A percentile compares a stretch with the other conserved stretches of the same genome.
phyloP scores from a whole-genome alignment of 2,113 vertebrate genomes.

The Cochlearius cochlearius region DNA sequence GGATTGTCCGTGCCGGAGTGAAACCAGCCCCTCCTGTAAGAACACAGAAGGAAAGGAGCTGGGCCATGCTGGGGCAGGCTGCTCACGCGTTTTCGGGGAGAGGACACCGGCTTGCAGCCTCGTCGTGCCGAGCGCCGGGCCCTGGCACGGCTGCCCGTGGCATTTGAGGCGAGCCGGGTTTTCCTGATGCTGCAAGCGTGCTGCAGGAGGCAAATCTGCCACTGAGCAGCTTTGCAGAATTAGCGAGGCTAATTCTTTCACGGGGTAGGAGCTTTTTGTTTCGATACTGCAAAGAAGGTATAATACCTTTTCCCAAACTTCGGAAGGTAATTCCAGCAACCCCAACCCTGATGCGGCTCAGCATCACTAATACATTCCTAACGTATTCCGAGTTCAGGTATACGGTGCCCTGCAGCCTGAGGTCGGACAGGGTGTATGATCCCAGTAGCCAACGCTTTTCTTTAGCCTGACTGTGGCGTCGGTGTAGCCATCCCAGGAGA shows the following conservation, averaged over 20 bases:
- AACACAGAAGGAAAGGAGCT: background rate
- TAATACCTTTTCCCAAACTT: background rate
- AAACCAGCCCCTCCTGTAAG: background rate
- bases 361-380: background rate
- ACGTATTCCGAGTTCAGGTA: fast-evolving
- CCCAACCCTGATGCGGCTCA: background rate
- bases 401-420: too few species aligned
- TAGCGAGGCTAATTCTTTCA: background rate
- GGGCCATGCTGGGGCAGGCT: background rate
- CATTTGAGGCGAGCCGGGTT: fast-evolving
- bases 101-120: background rate
- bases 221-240: background rate
- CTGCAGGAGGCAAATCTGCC: background rate
- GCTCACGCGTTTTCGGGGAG: fast-evolving
- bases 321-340: background rate
- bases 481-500: background rate
- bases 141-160: background rate
- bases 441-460: background rate
- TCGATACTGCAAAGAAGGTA: background rate
- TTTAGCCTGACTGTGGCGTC: background rate
- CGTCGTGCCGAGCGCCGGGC: background rate
- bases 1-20: background rate
- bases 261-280: background rate
- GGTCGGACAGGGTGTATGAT: background rate
- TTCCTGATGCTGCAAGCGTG: background rate